These are phyloP conservation scores for Manis javanica DNA, from an alignment of 2,797 vertebrate species.

Conservation along the genomic window DNA sequence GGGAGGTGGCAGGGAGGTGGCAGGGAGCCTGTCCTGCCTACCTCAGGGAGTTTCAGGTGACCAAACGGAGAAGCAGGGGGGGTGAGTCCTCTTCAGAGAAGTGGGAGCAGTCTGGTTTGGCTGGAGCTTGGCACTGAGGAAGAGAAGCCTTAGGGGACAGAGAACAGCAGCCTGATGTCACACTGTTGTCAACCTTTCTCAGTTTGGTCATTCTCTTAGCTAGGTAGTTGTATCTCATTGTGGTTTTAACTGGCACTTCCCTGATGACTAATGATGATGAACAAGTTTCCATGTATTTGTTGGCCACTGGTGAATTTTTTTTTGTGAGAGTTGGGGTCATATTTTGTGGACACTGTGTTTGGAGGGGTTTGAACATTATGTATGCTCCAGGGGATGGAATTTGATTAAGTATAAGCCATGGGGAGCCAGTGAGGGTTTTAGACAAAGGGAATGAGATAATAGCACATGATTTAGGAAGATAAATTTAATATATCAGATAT, in stretches of 20 bases:
- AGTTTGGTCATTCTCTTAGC: not conserved
- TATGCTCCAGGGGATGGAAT: not conserved
- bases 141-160: not conserved
- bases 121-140: not conserved
- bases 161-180: not conserved
- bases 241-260: not conserved
- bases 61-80: not conserved
- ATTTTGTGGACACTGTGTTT: not conserved
- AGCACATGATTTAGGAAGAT: not conserved
- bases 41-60: not conserved
- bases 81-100: not conserved
- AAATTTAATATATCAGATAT: not conserved
- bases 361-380: not conserved
- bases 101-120: not conserved
- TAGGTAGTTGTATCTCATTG: not conserved
- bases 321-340: not conserved
- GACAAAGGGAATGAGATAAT: not conserved
- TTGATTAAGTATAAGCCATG: not conserved
- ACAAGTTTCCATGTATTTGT: not conserved
- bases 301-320: not conserved
- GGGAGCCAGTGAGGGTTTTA: not conserved
- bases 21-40: not conserved
- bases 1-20: rapidly evolving
- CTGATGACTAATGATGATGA: not conserved
- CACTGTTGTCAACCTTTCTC: not conserved